These are phyloP conservation scores for Rhinella marina DNA, from an alignment of 2,797 vertebrate species.

Conservation along the genomic window DNA sequence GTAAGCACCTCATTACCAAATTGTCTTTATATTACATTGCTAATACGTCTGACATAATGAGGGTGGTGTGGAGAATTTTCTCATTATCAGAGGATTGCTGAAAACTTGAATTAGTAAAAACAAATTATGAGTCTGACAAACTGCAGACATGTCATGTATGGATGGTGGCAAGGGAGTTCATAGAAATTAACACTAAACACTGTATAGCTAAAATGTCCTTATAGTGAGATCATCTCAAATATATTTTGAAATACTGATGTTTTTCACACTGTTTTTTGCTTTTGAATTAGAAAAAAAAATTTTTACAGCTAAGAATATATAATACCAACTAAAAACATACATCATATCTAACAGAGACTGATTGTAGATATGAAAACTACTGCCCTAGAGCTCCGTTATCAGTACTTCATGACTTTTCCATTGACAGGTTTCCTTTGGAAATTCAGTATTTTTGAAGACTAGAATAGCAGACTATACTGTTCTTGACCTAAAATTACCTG, in stretches of 20 bases:
- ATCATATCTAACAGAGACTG: too few relatives aligned
- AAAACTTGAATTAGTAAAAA: conserved; percentile 46
- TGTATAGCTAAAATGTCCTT: not conserved
- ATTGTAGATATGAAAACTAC: too few relatives aligned
- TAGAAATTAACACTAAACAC: not conserved
- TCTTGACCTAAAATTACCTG: too few relatives aligned
- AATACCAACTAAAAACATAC: not conserved
- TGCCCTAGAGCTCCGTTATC: too few relatives aligned
- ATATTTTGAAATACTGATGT: not conserved
- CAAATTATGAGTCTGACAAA: conserved; percentile 26
- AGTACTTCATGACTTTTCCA: too few relatives aligned
- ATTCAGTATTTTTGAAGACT: too few relatives aligned
- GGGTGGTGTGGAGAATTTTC: conserved; percentile 52
- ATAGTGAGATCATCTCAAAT: not conserved
- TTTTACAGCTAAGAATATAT: not conserved
- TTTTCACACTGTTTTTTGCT: too few relatives aligned
- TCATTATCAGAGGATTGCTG: conserved; percentile 51
- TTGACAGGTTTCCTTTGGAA: too few relatives aligned
- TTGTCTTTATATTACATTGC: conserved; percentile 59
- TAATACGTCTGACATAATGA: conserved; percentile 59
- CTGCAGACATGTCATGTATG: conserved; percentile 23
- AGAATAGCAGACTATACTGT: too few relatives aligned
- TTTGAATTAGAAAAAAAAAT: too few relatives aligned
- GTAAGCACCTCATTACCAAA: conserved; percentile 62
- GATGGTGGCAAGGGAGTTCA: not conserved